These are phyloP conservation scores for Actinostola sp. DNA, from an alignment of 92 coral and sea anemone species.

Conservation along the genomic window DNA sequence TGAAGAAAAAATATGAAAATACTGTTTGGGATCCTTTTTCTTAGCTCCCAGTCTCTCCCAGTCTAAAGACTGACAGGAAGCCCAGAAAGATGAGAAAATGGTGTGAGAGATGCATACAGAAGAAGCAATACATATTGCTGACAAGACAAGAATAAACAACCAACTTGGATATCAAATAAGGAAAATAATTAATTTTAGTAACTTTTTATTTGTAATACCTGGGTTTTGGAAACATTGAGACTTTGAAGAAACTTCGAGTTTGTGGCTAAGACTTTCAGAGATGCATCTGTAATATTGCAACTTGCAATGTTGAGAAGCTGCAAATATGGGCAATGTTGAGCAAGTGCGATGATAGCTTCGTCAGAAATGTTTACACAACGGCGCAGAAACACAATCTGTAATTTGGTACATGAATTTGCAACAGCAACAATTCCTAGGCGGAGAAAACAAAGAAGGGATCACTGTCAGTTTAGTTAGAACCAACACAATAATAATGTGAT, in stretches of 20 bases:
- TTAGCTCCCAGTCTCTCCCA: no score
- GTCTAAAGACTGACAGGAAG: no score
- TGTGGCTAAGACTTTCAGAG: constrained; percentile 68
- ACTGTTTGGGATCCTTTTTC: no score
- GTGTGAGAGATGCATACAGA: no score
- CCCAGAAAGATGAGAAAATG: no score
- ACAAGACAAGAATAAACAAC: no score
- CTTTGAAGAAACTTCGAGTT: constrained; percentile 78
- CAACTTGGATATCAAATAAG: no score
- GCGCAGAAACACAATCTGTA: constrained; percentile 85
- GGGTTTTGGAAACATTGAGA: constrained; percentile 76
- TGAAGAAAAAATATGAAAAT: no score
- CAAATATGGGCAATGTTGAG: constrained; percentile 67
- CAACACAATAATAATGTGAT: no score
- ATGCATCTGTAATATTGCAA: constrained; percentile 78
- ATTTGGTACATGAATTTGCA: constrained; percentile 56
- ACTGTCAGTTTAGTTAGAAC: background rate
- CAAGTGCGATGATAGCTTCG: constrained; percentile 69
- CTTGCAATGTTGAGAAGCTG: constrained; percentile 83
- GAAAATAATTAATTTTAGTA: background rate
- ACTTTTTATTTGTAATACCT: constrained; percentile 42
- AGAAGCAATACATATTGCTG: no score
- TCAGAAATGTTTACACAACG: constrained; percentile 78
- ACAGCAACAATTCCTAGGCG: constrained; percentile 66
- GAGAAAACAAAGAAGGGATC: background rate